phyloP scores from a whole-genome alignment of 2,797 vertebrate species.

The Danionella dracula region DNA sequence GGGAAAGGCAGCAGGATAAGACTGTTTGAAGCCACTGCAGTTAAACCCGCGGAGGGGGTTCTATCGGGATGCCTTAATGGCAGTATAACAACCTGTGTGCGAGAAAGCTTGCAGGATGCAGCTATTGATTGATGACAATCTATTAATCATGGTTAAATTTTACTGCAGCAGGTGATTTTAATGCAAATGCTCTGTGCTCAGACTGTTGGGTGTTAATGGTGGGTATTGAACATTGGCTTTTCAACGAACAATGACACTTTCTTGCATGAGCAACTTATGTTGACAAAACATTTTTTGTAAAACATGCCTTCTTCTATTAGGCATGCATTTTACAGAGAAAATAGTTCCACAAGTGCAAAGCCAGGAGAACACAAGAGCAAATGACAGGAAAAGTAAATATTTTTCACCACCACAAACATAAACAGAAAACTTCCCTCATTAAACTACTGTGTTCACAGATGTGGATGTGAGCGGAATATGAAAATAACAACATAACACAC shows the following conservation, averaged over 20 bases:
- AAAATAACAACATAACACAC: background rate
- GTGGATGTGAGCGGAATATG: background rate
- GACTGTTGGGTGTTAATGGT: background rate
- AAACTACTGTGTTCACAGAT: background rate
- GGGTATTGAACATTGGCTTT: background rate
- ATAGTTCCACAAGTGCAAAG: background rate
- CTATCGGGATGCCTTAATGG: background rate
- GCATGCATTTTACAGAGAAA: conserved; percentile 19
- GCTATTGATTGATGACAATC: conserved; percentile 30
- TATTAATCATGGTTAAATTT: conserved; percentile 36
- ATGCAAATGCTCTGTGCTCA: conserved; percentile 21
- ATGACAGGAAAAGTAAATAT: conserved; percentile 20
- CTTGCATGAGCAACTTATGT: background rate
- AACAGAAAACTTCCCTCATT: conserved; percentile 22
- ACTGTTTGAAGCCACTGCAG: conserved; percentile 6
- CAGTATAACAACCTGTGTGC: conserved; percentile 1
- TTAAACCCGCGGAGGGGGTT: background rate
- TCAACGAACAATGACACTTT: conserved; percentile 7
- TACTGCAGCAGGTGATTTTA: conserved; percentile 27
- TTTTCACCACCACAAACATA: conserved; percentile 18
- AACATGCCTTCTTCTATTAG: background rate
- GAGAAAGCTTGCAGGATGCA: background rate
- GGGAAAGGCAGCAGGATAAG: background rate
- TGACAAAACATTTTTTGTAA: background rate
- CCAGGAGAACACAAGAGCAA: background rate